Evolutionary conservation across 2,113 vertebrate species (phyloP).

Genomic region (Calyptommatus sinebrachiatus): DNA sequence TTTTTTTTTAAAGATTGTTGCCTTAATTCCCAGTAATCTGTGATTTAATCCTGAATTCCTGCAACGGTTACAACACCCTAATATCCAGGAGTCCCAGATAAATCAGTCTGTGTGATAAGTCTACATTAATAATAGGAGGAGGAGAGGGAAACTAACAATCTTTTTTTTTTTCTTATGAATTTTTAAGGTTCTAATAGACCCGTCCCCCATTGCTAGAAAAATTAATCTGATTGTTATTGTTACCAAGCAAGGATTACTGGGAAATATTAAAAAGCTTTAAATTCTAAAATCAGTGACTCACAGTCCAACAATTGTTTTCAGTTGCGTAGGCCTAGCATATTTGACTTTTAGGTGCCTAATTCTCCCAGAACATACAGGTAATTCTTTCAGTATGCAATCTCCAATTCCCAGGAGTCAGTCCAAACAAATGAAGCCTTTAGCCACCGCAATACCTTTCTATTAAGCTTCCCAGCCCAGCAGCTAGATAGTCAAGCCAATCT

Average conservation of each 20-base stretch:
- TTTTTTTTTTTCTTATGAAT: not conserved
- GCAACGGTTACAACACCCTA: too few relatives aligned
- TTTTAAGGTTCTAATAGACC: too few relatives aligned
- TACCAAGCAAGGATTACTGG: not conserved
- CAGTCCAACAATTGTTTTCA: slow-evolving; percentile 18
- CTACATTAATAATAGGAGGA: not conserved
- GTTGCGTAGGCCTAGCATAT: not conserved
- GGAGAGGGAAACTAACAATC: too few relatives aligned
- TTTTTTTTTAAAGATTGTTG: too few relatives aligned
- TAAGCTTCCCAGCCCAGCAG: slow-evolving; percentile 17
- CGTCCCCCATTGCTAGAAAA: too few relatives aligned
- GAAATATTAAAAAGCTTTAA: not conserved
- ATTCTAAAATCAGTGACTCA: not conserved
- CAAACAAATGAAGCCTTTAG: slow-evolving; percentile 41
- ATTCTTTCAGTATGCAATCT: slow-evolving; percentile 10
- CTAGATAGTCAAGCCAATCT: slow-evolving; percentile 17
- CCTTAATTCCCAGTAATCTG: too few relatives aligned
- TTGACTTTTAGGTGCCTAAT: not conserved
- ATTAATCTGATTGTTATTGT: not conserved
- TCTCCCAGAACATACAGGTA: not conserved
- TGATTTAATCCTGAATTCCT: too few relatives aligned
- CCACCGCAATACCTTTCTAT: slow-evolving; percentile 15
- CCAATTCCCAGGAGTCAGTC: slow-evolving; percentile 40
- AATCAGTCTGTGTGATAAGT: not conserved
- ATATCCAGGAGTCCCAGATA: too few relatives aligned